Evolutionary conservation across 2,888 invertebrate genomes (phyloP), one percentile per base, ranked within the genome.

Genomic region (Trachelus iudaicus): DNA sequence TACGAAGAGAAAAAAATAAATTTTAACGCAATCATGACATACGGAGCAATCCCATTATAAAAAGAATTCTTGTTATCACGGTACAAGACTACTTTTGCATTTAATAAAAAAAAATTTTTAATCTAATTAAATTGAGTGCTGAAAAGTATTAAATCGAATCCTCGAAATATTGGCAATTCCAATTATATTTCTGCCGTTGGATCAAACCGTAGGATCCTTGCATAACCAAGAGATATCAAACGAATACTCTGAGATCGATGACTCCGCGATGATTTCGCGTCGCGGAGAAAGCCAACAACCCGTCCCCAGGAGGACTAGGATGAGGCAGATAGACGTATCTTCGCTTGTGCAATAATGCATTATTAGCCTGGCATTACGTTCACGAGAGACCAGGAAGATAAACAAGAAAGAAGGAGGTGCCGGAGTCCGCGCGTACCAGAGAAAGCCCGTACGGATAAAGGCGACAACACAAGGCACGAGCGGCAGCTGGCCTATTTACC

Each of bases 401-500:
- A 56, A 56, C 23, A 56, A 56, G 56, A 56, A 23, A 23, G 23
- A 56, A 56, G 56, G 56, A 56, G 56, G 56, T 56, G 56, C 56
- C 56, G 15, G 56, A 23, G 56, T 56, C 56, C 56, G 56, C 56
- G 56, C 56, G 56, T 23, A 56, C 56, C 56, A 56, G 56, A 56
- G 56, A 56, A 56, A 56, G 56, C 56, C 56, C 56, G 56, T 56
- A 56, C 56, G 56, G 56, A 56, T 56, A 56, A 56, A 56, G 56
- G 56, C 23, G 56, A 56, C 56, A 56, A 56, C 9, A 23, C 56
- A 56, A 56, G 56, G 56, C 56, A 56, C 56, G 56, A 56, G 56
- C 56, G 56, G 56, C 56, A 23, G 56, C 56, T 79, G 81, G 82
- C 79, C 78, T 75, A 80, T 81, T 83, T 83, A 81, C 76, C 40